phyloP scores from a whole-genome alignment of 1,140 invertebrate genomes.

The Hycleus phaleratus region DNA sequence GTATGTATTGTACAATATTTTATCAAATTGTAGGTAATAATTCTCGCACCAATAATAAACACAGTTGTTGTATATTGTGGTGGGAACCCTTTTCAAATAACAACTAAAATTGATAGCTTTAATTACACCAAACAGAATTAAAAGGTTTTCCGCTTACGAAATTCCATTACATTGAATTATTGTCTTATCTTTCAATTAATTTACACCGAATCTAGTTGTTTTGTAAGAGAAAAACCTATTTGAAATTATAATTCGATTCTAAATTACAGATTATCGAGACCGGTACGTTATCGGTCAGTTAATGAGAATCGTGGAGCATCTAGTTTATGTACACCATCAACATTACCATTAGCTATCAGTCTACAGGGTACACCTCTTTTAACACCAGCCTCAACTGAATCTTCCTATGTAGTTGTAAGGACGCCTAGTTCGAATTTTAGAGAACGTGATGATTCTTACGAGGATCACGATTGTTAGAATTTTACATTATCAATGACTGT shows the following conservation, averaged over 20 bases:
- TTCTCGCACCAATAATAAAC: neutral
- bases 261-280: slow-evolving; percentile 47
- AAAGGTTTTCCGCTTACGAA: no score
- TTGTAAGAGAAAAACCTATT: no score
- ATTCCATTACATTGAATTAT: no score
- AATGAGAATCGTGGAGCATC: slow-evolving; percentile 51
- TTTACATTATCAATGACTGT: no score
- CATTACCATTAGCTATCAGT: slow-evolving; percentile 54
- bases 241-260: neutral
- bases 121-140: no score
- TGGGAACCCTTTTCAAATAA: no score
- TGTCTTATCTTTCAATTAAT: no score
- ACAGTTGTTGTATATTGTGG: neutral
- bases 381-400: slow-evolving; percentile 44
- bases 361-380: slow-evolving; percentile 52
- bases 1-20: slow-evolving; percentile 39
- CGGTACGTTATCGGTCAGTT: slow-evolving; percentile 53
- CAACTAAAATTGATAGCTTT: no score
- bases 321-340: slow-evolving; percentile 50
- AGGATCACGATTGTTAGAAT: slow-evolving; percentile 35
- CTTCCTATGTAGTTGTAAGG: slow-evolving; percentile 32
- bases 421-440: slow-evolving; percentile 37
- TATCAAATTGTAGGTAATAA: neutral
- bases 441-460: slow-evolving; percentile 30
- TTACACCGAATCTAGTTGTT: no score